These are phyloP conservation scores for Ischnura elegans DNA, from an alignment of 2,888 invertebrate genomes.

Conservation along the genomic window DNA sequence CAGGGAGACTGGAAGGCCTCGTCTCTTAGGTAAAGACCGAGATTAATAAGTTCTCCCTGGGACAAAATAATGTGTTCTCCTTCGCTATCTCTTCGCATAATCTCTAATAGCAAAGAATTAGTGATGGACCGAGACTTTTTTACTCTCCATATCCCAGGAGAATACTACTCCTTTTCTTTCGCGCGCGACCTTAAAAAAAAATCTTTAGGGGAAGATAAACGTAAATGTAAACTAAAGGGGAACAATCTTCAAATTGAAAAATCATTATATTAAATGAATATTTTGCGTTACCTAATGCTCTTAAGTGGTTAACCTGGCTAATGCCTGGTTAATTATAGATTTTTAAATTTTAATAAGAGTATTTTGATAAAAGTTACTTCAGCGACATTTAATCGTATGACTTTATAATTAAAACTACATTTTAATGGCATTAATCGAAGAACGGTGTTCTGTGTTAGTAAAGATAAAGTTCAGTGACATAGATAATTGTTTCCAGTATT, in stretches of 20 bases:
- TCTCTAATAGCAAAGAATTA: conserved; percentile 1
- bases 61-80: background rate
- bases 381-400: no score
- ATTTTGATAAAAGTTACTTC: no score
- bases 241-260: background rate
- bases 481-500: no score
- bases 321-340: no score
- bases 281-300: no score
- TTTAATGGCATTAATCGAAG: no score
- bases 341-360: no score
- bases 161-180: background rate
- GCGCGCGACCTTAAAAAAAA: background rate
- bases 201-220: background rate
- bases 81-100: background rate
- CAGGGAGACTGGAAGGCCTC: background rate
- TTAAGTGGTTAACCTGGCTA: no score
- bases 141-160: background rate
- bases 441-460: no score
- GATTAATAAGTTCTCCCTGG: conserved; percentile 38
- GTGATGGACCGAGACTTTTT: background rate
- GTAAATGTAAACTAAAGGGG: background rate
- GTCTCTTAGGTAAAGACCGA: conserved; percentile 24
- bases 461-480: no score
- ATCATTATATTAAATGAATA: no score
- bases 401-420: no score